These are phyloP conservation scores for Paguma larvata DNA, from an alignment of 2,797 vertebrate genomes.

Conservation along the genomic window DNA sequence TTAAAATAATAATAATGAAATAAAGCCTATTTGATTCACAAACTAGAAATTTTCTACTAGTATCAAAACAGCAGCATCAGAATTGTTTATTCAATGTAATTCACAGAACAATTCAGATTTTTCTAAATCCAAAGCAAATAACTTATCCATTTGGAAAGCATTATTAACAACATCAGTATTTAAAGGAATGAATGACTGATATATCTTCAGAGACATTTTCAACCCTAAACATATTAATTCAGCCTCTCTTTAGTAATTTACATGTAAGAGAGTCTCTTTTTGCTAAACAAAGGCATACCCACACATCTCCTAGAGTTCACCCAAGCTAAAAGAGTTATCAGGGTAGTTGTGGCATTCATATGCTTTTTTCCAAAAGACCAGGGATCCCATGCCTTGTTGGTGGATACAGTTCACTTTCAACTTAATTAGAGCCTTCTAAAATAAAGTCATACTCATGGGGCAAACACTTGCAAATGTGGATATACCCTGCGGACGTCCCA, in stretches of 20 bases:
- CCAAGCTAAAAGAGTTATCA: background rate
- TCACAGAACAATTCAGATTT: background rate
- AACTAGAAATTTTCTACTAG: background rate
- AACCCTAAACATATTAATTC: background rate
- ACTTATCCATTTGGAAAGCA: background rate
- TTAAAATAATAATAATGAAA: background rate
- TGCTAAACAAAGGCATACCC: background rate
- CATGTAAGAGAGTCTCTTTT: background rate
- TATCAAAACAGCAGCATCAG: constrained; percentile 14
- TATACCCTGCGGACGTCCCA: background rate
- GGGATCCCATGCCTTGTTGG: background rate
- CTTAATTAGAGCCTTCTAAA: background rate
- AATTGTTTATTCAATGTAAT: background rate
- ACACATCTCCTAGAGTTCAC: background rate
- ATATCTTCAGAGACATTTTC: background rate
- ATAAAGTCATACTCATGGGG: background rate
- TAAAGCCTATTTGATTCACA: background rate
- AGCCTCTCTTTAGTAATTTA: background rate
- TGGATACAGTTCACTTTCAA: background rate
- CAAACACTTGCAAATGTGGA: background rate
- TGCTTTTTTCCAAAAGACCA: background rate
- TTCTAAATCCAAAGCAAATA: constrained; percentile 16
- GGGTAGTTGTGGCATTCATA: background rate
- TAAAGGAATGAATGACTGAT: background rate
- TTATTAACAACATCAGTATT: background rate